Conservation (phyloP, 2,888 invertebrate species). For the Pyrocoelia pectoralis region DNA sequence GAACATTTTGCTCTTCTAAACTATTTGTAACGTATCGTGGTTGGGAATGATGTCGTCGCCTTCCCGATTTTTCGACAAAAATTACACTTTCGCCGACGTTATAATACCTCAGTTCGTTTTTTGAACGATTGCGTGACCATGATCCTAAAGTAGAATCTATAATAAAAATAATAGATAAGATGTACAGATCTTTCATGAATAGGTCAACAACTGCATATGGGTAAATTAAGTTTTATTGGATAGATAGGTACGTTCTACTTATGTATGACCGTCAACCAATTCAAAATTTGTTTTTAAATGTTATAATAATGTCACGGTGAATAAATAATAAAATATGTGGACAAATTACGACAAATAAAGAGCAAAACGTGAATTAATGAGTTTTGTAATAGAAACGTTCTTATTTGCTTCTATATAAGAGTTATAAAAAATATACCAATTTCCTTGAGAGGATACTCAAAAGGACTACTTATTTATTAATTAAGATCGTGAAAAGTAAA, state of each 20-base stretch:
- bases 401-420: too few species aligned
- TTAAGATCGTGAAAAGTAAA: too few species aligned
- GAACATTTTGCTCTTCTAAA: constrained; percentile 57
- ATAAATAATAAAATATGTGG: too few species aligned
- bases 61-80: constrained; percentile 67
- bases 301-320: background rate
- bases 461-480: background rate
- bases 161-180: constrained; percentile 21
- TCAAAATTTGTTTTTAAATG: background rate
- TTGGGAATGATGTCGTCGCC: constrained; percentile 63
- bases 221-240: too few species aligned
- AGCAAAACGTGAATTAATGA: too few species aligned
- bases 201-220: too few species aligned
- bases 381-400: too few species aligned
- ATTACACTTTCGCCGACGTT: constrained; percentile 70
- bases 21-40: constrained; percentile 58
- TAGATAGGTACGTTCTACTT: background rate
- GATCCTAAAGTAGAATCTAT: constrained; percentile 71
- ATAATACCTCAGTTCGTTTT: constrained; percentile 73
- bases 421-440: background rate
- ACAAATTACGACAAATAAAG: too few species aligned
- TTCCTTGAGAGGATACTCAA: background rate
- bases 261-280: background rate
- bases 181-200: too few species aligned
- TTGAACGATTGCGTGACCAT: constrained; percentile 68